Conservation (phyloP, 2,113 vertebrate genomes). For the Osmerus mordax region DNA sequence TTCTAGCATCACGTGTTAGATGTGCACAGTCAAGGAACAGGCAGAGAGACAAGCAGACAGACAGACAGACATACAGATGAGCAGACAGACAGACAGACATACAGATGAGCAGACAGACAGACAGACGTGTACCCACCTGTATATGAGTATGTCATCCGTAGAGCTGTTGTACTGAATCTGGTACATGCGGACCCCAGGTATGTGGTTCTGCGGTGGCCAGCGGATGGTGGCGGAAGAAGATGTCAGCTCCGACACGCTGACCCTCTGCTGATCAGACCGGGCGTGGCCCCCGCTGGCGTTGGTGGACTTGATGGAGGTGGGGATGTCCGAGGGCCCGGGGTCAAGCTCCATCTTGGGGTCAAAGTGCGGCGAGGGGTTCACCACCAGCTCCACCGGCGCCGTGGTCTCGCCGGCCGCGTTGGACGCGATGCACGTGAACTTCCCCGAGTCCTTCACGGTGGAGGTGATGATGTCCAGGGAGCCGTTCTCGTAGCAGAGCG, state of each 20-base stretch:
- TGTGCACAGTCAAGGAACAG: not conserved
- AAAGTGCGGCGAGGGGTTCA: slow-evolving; percentile 77
- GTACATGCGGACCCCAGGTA: slow-evolving; percentile 80
- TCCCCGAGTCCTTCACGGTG: slow-evolving; percentile 76
- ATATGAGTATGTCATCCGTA: slow-evolving; percentile 76
- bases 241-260: slow-evolving; percentile 70
- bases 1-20: not conserved
- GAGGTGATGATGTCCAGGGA: slow-evolving; percentile 78
- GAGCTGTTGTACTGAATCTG: slow-evolving; percentile 85
- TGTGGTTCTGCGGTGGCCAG: slow-evolving; percentile 77
- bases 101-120: not conserved
- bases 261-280: slow-evolving; percentile 65
- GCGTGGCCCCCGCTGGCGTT: slow-evolving; percentile 64
- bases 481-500: slow-evolving; percentile 76
- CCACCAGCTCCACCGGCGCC: slow-evolving; percentile 72
- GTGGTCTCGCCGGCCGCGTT: slow-evolving; percentile 79
- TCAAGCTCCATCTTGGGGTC: slow-evolving; percentile 74
- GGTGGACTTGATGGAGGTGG: slow-evolving; percentile 79
- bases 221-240: slow-evolving; percentile 67
- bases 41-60: slow-evolving; percentile 3
- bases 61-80: not conserved
- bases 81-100: not conserved
- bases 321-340: slow-evolving; percentile 78
- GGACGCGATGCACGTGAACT: slow-evolving; percentile 79
- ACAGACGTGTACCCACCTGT: slow-evolving; percentile 66